Evolutionary conservation across 2,797 vertebrate genomes (phyloP), one percentile per base, ranked within the genome.

Genomic region (Streptopelia turtur): DNA sequence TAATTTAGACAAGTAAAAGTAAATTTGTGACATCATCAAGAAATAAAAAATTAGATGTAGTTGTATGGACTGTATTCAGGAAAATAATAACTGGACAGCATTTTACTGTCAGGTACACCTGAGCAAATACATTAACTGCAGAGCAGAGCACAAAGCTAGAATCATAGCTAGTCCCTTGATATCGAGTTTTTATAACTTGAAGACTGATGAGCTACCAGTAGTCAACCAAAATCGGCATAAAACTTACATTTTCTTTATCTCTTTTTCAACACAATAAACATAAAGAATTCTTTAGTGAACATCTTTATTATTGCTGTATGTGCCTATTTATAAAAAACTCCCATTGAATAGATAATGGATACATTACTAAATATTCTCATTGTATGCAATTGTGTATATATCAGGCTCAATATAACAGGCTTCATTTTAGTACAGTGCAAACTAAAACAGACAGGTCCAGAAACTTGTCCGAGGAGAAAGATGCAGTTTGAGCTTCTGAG

Each of bases 241-340:
- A 82, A 75, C 3, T 5, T 61, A 33, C 1, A 45, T 72, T 63
- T 68, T 39, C 31, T 59, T 83, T 45, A 45, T 72, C 17, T 81
- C 39, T 83, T 45, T n/a, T 72, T 93, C 64, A 85, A 35, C 14
- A 21, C 10, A 39, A 39, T n/a, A 35, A 93, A 56, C 13, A 55
- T 31, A 16, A 84, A 9, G 59, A 82, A 53, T 13, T 50, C 30
- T 76, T 60, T 25, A 71, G 25, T 31, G 10, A 79, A 57, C 12
- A 68, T 28, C 21, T 70, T 0, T 0, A 66, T 53, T 77, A 66
- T 3, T 49, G 20, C 5, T 56, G 4, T 12, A 76, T 24, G 17
- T 35, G 8, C 10, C 61, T 69, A 56, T 39, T 22, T 24, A 57
- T 16, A 10, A 57, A 47, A 84, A 39, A 1, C 3, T 16, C 21